A percentile compares a stretch with the other conserved stretches of the same genome.
Conservation (phyloP, 2,888 invertebrate genomes). For the Cataglyphis albicans region DNA sequence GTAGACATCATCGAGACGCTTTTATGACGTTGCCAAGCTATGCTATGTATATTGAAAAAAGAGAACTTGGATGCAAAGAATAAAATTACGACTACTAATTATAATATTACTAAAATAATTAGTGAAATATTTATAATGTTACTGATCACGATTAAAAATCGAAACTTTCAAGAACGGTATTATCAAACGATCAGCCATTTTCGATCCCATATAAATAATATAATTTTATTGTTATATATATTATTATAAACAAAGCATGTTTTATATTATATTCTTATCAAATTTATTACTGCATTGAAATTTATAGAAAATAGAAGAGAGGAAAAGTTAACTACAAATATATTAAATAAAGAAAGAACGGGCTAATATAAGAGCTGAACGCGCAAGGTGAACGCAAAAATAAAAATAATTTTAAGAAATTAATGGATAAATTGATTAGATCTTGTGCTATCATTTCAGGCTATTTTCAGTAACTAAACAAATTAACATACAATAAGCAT, state of each 20-base stretch:
- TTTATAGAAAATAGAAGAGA: background rate
- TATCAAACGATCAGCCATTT: background rate
- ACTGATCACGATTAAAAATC: background rate
- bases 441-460: too few species aligned
- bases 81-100: background rate
- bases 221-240: background rate
- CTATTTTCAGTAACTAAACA: too few species aligned
- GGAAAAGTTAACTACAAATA: background rate
- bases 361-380: too few species aligned
- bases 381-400: too few species aligned
- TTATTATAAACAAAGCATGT: background rate
- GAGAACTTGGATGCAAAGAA: background rate
- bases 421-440: too few species aligned
- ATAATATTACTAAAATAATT: background rate
- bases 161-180: background rate
- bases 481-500: too few species aligned
- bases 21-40: background rate
- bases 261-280: background rate
- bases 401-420: too few species aligned
- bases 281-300: background rate
- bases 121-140: background rate
- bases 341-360: background rate
- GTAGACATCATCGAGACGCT: slow-evolving; percentile 11
- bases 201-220: background rate
- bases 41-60: background rate